Evolutionary conservation across 2,888 invertebrate species (phyloP).

Genomic region (Caenorhabditis japonica): DNA sequence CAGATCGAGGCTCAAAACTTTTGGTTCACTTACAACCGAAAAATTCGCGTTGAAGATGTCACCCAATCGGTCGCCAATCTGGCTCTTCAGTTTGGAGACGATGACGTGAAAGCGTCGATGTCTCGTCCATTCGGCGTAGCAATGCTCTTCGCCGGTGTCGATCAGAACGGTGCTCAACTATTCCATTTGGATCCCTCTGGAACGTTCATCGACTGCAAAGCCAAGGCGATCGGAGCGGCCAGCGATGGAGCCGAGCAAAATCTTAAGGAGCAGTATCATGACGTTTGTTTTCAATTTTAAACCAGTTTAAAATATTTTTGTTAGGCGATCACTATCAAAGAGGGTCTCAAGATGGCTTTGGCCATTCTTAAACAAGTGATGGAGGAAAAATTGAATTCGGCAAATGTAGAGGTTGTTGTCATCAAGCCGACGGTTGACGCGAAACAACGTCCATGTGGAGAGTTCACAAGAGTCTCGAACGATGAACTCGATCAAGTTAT

Average conservation of each 20-base stretch:
- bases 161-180: conserved; percentile 85
- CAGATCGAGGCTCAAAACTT: conserved; percentile 86
- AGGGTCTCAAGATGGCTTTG: conserved; percentile 91
- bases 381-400: conserved; percentile 97
- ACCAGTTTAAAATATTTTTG: background rate
- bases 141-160: conserved; percentile 92
- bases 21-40: conserved; percentile 77
- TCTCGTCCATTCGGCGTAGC: conserved; percentile 99
- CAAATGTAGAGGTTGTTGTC: conserved; percentile 88
- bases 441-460: conserved; percentile 69
- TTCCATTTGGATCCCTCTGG: conserved; percentile 90
- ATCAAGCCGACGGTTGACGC: conserved; percentile 70
- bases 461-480: conserved; percentile 61
- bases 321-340: conserved; percentile 91
- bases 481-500: conserved; percentile 63
- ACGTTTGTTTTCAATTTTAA: conserved; percentile 78
- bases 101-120: conserved; percentile 87
- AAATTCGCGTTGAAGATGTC: conserved; percentile 87
- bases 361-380: conserved; percentile 98
- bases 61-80: conserved; percentile 98
- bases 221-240: conserved; percentile 98
- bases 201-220: conserved; percentile 96
- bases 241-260: conserved; percentile 99
- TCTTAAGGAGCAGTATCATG: conserved; percentile 83
- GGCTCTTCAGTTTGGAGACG: conserved; percentile 99